Base-by-base conservation (phyloP, 2,888 invertebrate genomes). In the Hirtodrosophila cameraria region DNA sequence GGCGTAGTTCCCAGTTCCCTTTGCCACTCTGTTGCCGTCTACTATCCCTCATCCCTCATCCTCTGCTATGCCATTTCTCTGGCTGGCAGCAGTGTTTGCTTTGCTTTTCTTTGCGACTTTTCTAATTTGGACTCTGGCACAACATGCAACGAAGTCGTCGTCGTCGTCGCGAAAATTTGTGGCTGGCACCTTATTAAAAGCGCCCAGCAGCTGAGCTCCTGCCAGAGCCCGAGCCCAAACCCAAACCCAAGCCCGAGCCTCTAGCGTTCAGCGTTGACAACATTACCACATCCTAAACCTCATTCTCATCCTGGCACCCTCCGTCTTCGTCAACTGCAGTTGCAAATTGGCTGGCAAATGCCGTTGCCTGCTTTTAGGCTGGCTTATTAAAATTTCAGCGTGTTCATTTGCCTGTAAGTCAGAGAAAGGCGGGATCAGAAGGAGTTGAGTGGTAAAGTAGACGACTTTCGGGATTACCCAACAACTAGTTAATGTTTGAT, bases 301-400 rank as follows among this genome's bases (percentile, higher is more conserved):
- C 50, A 39, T 27, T n/a, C 63, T 75, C 59, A 62, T 60, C 58
- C 55, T 58, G 57, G 31, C 71, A 35, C 49, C 42, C 58, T 62
- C 53, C 76, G 79, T 59, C 71, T 75, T 74, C 61, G 61, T 76
- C 82, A 61, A 75, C 61, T 63, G 83, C 75, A 80, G 64, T 73
- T 86, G 81, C 80, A 80, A 80, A 80, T 80, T 80, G 80, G 80
- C 86, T 80, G 77, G 81, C 80, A 80, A 86, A 80, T 83, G 86
- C 52, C 76, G 76, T 74, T 74, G 86, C 67, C 62, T 80, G 86
- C 80, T 86, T 86, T 80, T 80, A 86, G 86, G 81, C 84, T 86
- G 81, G 77, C 86, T 83, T 80, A 86, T 80, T 86, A 80, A 86
- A 86, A 80, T 80, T 86, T 73, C 74, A 80, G 80, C 76, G 73